Conservation (phyloP, 1,140 invertebrate species). For the Leptinotarsa undecemlineata region DNA sequence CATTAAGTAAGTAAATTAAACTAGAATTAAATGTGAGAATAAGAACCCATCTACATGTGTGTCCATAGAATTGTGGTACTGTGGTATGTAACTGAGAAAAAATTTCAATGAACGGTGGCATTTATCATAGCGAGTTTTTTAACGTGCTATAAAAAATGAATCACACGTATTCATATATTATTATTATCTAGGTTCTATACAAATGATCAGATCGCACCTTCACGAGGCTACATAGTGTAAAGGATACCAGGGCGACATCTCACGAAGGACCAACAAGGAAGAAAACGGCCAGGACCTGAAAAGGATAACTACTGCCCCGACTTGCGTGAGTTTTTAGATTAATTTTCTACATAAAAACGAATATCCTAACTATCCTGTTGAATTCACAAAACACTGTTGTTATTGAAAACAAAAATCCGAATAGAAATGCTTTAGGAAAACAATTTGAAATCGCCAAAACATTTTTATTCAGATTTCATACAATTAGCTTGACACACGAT, state of each 20-base stretch:
- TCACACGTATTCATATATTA: neutral
- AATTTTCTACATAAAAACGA: constrained; percentile 42
- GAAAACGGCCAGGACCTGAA: constrained; percentile 51
- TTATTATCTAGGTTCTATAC: constrained; percentile 35
- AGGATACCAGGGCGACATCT: constrained; percentile 51
- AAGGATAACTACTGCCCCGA: constrained; percentile 53
- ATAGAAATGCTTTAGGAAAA: neutral
- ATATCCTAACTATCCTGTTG: constrained; percentile 14
- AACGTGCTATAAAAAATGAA: neutral
- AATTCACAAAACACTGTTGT: neutral
- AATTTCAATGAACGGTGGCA: neutral
- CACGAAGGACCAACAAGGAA: constrained; percentile 51
- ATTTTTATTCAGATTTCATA: constrained; percentile 19
- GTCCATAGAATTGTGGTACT: neutral
- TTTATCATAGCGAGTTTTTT: constrained; percentile 20
- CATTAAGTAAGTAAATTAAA: no score
- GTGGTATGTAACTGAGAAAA: neutral
- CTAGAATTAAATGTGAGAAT: no score
- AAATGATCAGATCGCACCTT: constrained; percentile 53
- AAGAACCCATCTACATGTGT: no score
- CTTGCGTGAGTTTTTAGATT: constrained; percentile 42
- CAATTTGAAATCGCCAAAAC: neutral
- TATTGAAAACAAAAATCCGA: neutral
- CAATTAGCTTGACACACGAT: constrained; percentile 32
- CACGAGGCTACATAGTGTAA: constrained; percentile 47